Evolutionary conservation across 1,140 invertebrate genomes (phyloP).

Genomic region (Cyrtorhinus lividipennis): DNA sequence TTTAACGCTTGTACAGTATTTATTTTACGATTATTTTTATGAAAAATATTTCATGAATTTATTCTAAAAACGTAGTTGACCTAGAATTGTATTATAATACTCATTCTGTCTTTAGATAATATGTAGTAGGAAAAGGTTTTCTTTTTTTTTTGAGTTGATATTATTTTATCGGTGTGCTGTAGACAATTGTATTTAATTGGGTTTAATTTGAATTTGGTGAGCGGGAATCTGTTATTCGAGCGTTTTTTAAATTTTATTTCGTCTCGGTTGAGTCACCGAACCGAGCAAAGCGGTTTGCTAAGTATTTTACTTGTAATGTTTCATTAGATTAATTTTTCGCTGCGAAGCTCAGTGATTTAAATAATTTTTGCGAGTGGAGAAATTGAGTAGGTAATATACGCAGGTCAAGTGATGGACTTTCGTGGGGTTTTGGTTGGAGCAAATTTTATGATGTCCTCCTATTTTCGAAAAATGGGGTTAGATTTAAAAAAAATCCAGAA

Average conservation of each 20-base stretch:
- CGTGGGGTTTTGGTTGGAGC: no score
- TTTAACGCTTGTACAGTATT: neutral
- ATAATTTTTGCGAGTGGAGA: no score
- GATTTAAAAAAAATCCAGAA: no score
- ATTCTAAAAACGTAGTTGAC: neutral
- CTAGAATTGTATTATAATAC: neutral
- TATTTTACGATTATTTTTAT: neutral
- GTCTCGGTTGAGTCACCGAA: neutral
- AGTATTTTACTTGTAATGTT: no score
- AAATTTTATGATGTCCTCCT: no score
- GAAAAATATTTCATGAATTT: neutral
- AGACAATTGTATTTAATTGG: neutral
- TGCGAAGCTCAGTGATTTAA: no score
- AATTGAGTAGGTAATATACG: no score
- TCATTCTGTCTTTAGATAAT: neutral
- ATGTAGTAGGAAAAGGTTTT: neutral
- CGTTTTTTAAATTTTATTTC: neutral
- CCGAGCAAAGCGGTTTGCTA: neutral
- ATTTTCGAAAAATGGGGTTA: no score
- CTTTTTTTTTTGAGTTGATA: neutral
- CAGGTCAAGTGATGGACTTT: no score
- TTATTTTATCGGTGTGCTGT: neutral
- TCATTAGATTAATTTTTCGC: no score
- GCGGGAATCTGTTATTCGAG: neutral
- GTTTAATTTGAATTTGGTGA: neutral